A percentile compares a stretch with the other conserved stretches of the same genome.
These are phyloP conservation scores for Drosophila bocki DNA, from an alignment of 1,140 invertebrate species.

Conservation along the genomic window DNA sequence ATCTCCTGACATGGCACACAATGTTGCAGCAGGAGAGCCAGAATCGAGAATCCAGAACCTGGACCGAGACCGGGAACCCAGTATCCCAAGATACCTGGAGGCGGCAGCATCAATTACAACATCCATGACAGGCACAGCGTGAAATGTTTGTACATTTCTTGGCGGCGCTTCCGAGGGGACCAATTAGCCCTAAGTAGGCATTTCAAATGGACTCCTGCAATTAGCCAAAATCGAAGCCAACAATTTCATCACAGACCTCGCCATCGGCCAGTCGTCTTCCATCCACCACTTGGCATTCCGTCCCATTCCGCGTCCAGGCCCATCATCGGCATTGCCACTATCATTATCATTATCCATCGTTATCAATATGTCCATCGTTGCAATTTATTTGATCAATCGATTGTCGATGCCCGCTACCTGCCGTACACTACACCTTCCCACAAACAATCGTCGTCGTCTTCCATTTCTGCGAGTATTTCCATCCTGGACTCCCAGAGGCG, in stretches of 20 bases:
- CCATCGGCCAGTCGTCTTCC: conserved; percentile 2
- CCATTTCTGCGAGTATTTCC: conserved; percentile 2
- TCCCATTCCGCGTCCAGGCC: conserved; percentile 12
- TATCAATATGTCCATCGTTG: conserved; percentile 39
- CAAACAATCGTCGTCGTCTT: conserved; percentile 1
- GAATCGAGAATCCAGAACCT: conserved; percentile 4
- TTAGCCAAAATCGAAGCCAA: conserved; percentile 80
- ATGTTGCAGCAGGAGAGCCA: conserved; percentile 36
- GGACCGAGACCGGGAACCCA: not conserved
- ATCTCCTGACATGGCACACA: conserved; percentile 76
- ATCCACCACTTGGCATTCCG: conserved; percentile 1
- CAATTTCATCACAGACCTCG: conserved; percentile 66
- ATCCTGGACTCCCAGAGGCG: conserved; percentile 42
- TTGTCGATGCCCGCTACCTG: conserved; percentile 31
- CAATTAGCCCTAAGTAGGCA: conserved; percentile 81
- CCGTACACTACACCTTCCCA: conserved; percentile 11
- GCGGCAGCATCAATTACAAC: conserved; percentile 82
- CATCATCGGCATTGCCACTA: conserved; percentile 43
- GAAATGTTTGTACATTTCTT: conserved; percentile 82
- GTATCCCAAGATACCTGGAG: conserved; percentile 28
- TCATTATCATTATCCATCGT: conserved; percentile 42
- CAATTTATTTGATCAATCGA: conserved; percentile 50
- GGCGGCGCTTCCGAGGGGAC: conserved; percentile 80
- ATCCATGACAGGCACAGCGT: conserved; percentile 81
- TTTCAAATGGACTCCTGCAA: conserved; percentile 78